phyloP scores from a whole-genome alignment of 2,113 vertebrate species.

The Archocentrus centrarchus region DNA sequence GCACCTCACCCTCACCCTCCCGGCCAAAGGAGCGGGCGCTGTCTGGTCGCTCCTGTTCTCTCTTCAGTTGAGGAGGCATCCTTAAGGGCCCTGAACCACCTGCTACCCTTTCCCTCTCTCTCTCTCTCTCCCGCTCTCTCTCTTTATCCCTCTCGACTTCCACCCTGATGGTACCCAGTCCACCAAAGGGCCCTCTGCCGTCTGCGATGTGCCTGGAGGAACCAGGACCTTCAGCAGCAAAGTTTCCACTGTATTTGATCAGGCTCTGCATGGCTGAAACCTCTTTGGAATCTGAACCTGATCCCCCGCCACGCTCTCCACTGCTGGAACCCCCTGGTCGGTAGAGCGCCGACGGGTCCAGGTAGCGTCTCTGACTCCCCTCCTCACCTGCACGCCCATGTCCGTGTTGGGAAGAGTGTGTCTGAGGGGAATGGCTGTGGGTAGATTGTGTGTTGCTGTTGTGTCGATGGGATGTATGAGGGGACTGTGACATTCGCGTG shows the following conservation, averaged over 20 bases:
- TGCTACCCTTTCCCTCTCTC: slow-evolving; percentile 44
- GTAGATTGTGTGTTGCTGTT: slow-evolving; percentile 47
- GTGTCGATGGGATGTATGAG: slow-evolving; percentile 60
- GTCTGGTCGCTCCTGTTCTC: slow-evolving; percentile 92
- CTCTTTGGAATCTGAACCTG: slow-evolving; percentile 73
- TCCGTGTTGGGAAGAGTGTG: slow-evolving; percentile 82
- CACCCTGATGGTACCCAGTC: slow-evolving; percentile 88
- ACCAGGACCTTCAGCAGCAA: slow-evolving; percentile 83
- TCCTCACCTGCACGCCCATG: slow-evolving; percentile 86
- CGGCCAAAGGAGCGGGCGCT: slow-evolving; percentile 91
- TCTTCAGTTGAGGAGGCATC: slow-evolving; percentile 85
- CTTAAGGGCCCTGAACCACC: slow-evolving; percentile 39
- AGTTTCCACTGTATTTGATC: slow-evolving; percentile 97
- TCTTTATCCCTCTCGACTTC: slow-evolving; percentile 64
- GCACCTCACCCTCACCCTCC: slow-evolving; percentile 92
- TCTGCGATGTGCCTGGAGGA: slow-evolving; percentile 82
- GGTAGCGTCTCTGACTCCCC: slow-evolving; percentile 87
- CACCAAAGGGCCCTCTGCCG: slow-evolving; percentile 90
- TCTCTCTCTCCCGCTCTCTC: slow-evolving; percentile 15
- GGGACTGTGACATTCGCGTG: slow-evolving; percentile 60
- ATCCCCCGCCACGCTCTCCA: slow-evolving; percentile 56
- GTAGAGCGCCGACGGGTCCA: slow-evolving; percentile 82
- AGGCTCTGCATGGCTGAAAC: slow-evolving; percentile 97
- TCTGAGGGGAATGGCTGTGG: slow-evolving; percentile 69
- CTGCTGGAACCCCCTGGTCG: slow-evolving; percentile 64